Conservation (phyloP, 2,888 invertebrate genomes). For the Tricholauxania praeusta region DNA sequence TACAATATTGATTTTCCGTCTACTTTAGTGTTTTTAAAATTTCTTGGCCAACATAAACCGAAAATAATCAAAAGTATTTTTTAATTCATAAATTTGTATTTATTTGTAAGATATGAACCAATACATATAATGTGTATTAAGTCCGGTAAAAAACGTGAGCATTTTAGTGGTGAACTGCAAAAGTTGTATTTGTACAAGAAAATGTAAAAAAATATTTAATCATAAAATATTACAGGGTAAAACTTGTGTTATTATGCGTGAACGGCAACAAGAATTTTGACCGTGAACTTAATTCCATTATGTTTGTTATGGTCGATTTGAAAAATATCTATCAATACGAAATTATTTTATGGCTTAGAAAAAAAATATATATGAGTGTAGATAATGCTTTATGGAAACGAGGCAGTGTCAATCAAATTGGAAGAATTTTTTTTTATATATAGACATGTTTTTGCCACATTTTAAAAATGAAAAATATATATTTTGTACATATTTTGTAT, state of each 20-base stretch:
- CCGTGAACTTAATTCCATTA: constrained; percentile 40
- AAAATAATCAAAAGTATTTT: no score
- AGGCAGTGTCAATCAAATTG: constrained; percentile 15
- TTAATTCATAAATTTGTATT: no score
- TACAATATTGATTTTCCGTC: neutral
- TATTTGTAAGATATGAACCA: no score
- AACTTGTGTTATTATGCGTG: neutral
- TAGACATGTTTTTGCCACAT: no score
- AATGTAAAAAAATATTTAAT: constrained; percentile 34
- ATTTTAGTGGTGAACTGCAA: no score
- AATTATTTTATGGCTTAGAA: neutral
- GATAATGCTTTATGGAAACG: neutral
- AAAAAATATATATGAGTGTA: neutral
- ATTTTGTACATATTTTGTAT: neutral
- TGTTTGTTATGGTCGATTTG: constrained; percentile 37
- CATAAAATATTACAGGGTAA: constrained; percentile 24
- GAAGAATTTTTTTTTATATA: neutral
- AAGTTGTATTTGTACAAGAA: no score
- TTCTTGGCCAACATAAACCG: no score
- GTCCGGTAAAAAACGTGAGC: no score
- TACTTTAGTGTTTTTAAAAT: constrained; percentile 27
- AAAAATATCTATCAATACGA: constrained; percentile 25
- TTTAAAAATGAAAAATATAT: neutral
- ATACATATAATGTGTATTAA: no score
- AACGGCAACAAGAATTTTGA: constrained; percentile 32